Base-by-base conservation (phyloP, 30 jellyfish, hydroid and myxozoan genomes). In the Aurelia coerulea region DNA sequence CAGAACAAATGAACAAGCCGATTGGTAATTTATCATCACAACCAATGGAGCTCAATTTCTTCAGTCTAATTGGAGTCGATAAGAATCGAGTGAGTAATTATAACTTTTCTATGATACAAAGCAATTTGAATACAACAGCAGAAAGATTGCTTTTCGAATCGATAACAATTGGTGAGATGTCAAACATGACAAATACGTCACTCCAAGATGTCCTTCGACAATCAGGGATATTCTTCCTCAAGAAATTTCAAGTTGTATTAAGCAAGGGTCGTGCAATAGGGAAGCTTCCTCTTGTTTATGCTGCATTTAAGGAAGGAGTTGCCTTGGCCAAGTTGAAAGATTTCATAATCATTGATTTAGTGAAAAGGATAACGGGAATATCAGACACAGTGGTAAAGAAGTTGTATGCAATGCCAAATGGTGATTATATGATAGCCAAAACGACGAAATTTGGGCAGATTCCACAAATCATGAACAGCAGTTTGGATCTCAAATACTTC, bases 121-220 rank as follows among this genome's bases (percentile, higher is more conserved):
- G n/a, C 15, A 1, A 17, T 54, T 18, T 77, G 32, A 77, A 77
- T 42, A 41, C 67, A 17, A 58, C 78, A 11, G 87, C 62, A 11
- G 56, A 50, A 34, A 13, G 52, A 4, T 4, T 42, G 12, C 42
- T 77, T 0, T 77, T 77, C 68, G 62, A 58, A 14, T 16, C 17
- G 1, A 58, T 77, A 12, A 77, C 87, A 39, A 16, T 77, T 19
- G 49, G 46, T 9, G 87, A 77, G 11, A 58, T 77, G 67, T 5
- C 66, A 54, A 32, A 75, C 5, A 23, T 5, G 18, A 34, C 65
- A 7, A 77, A 77, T 68, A 19, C 50, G 1, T 17, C 87, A 23
- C 17, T 12, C 29, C 29, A 35, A 15, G 67, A 10, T 62, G 69
- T 37, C 11, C 68, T 58, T 35, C 42, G 33, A 17, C 39, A 12